phyloP scores from a whole-genome alignment of 2,888 invertebrate genomes.

The Acronicta aceris region DNA sequence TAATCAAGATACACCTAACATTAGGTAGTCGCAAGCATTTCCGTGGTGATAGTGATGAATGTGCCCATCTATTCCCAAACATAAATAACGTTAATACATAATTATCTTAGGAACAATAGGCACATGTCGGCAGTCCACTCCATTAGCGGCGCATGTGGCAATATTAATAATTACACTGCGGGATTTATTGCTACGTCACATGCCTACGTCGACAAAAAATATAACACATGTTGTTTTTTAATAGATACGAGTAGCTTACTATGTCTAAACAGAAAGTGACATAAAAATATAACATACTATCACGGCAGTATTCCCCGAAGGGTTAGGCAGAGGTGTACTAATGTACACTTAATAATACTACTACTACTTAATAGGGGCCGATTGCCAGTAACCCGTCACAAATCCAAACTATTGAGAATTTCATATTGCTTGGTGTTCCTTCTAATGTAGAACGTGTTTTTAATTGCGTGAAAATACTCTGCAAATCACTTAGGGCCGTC shows the following conservation, averaged over 20 bases:
- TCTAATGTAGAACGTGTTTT: too few relatives aligned
- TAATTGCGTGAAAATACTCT: too few relatives aligned
- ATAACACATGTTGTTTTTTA: conserved; percentile 19
- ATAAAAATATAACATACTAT: too few relatives aligned
- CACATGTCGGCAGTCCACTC: conserved; percentile 25
- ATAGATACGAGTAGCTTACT: too few relatives aligned
- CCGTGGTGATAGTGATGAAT: not conserved
- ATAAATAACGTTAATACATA: conserved; percentile 5
- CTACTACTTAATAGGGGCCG: too few relatives aligned
- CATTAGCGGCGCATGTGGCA: conserved; percentile 54
- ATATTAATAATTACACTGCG: conserved; percentile 66
- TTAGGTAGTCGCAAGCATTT: not conserved
- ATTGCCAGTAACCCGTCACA: too few relatives aligned
- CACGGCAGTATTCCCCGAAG: too few relatives aligned
- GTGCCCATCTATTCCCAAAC: not conserved
- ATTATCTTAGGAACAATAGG: conserved; percentile 25
- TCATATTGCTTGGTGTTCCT: too few relatives aligned
- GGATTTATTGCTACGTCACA: conserved; percentile 64
- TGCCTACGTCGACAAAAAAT: conserved; percentile 28
- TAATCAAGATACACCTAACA: not conserved
- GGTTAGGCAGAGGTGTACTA: too few relatives aligned
- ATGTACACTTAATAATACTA: too few relatives aligned
- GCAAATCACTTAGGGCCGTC: too few relatives aligned
- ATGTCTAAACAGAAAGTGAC: not conserved
- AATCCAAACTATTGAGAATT: too few relatives aligned